phyloP scores from a whole-genome alignment of 1,140 invertebrate genomes.

The Melitaea cinxia region DNA sequence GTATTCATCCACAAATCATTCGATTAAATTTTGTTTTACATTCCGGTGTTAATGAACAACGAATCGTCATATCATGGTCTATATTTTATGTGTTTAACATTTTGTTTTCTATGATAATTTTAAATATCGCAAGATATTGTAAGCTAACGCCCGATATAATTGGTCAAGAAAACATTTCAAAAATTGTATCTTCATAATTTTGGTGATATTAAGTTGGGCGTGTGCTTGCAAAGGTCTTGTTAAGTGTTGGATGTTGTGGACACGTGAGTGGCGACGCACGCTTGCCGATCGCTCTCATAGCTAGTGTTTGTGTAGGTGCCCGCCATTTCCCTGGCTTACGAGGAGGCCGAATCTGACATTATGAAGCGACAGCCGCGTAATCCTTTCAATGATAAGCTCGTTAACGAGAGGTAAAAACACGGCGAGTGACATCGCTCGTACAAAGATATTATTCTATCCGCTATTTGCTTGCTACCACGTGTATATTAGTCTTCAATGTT shows the following conservation, averaged over 20 bases:
- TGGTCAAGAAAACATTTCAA: too few relatives aligned
- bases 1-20: conserved; percentile 48
- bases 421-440: conserved; percentile 63
- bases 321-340: conserved; percentile 99
- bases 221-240: conserved; percentile 55
- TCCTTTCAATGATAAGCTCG: conserved; percentile 97
- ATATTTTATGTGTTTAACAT: conserved; percentile 63
- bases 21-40: conserved; percentile 55
- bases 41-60: conserved; percentile 42
- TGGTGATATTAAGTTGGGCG: conserved; percentile 31
- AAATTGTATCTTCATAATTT: not conserved
- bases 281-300: conserved; percentile 69
- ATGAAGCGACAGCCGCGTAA: conserved; percentile 99
- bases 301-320: conserved; percentile 91
- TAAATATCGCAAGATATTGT: conserved; percentile 60
- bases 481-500: conserved; percentile 73
- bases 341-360: conserved; percentile 99
- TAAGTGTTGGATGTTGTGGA: conserved; percentile 76
- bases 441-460: conserved; percentile 74
- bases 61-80: conserved; percentile 65
- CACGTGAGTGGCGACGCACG: conserved; percentile 48
- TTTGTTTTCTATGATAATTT: conserved; percentile 64
- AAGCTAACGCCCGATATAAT: conserved; percentile 48
- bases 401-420: conserved; percentile 96
- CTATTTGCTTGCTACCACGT: conserved; percentile 79